Evolutionary conservation across 2,797 vertebrate species (phyloP).

Genomic region (Myotis findleyi): DNA sequence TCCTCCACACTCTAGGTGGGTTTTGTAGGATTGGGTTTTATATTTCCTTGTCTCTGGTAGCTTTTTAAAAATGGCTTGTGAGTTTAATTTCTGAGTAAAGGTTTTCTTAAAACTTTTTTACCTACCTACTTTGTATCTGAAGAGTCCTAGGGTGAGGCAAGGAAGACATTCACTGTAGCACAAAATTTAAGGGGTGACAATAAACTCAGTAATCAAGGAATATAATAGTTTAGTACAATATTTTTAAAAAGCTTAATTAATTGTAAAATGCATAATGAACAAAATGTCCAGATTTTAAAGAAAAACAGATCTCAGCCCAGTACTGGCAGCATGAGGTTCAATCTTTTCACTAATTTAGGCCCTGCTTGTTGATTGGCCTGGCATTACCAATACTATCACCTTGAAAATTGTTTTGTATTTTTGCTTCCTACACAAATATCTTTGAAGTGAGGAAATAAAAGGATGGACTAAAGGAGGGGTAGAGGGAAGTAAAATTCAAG

Average conservation of each 20-base stretch:
- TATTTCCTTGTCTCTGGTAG: background rate
- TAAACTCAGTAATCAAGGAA: background rate
- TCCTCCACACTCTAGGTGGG: fast-evolving
- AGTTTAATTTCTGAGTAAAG: background rate
- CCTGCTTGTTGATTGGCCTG: fast-evolving
- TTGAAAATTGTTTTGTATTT: background rate
- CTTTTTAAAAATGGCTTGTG: background rate
- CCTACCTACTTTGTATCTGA: background rate
- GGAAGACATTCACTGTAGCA: background rate
- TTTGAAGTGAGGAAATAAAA: background rate
- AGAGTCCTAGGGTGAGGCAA: background rate
- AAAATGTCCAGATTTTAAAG: background rate
- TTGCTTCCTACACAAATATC: background rate
- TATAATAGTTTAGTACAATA: background rate
- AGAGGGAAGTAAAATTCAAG: background rate
- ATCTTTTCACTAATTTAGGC: background rate
- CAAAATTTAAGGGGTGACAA: background rate
- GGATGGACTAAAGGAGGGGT: background rate
- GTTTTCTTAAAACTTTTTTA: background rate
- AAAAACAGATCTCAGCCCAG: background rate
- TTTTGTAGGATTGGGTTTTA: background rate
- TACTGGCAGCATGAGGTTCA: background rate
- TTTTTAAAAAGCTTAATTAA: background rate
- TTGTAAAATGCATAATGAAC: background rate
- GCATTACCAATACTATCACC: background rate